Percentiles rank a stretch among this genome's conserved stretches.
Evolutionary conservation across 2,888 invertebrate species (phyloP).

Genomic region (Pegoplata infirma): DNA sequence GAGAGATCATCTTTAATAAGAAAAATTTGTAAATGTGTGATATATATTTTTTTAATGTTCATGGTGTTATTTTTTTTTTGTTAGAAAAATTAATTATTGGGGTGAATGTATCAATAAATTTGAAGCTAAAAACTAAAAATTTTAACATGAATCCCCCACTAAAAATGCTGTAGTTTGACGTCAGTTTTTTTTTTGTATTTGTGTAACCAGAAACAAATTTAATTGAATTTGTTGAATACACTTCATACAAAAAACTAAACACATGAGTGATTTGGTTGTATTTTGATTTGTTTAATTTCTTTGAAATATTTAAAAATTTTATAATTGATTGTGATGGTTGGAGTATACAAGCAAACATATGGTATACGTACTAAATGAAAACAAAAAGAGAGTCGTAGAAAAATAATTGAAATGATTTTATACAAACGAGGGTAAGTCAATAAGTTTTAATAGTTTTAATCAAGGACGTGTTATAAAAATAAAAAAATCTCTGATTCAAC

Average conservation of each 20-base stretch:
- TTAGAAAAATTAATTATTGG: neutral
- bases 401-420: no score
- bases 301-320: conserved; percentile 1
- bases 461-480: no score
- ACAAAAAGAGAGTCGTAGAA: neutral
- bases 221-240: neutral
- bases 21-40: neutral
- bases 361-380: neutral
- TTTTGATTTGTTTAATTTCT: neutral
- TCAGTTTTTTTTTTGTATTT: neutral
- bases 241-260: neutral
- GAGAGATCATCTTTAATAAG: neutral
- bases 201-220: no score
- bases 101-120: neutral
- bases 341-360: neutral
- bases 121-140: neutral
- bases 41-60: neutral
- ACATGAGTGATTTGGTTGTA: neutral
- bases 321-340: neutral
- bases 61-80: neutral
- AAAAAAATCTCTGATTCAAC: no score
- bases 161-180: neutral
- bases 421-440: no score
- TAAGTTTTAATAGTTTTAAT: no score
- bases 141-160: neutral